Evolutionary conservation across 2,888 invertebrate species (phyloP).

Genomic region (Macropis europaea): DNA sequence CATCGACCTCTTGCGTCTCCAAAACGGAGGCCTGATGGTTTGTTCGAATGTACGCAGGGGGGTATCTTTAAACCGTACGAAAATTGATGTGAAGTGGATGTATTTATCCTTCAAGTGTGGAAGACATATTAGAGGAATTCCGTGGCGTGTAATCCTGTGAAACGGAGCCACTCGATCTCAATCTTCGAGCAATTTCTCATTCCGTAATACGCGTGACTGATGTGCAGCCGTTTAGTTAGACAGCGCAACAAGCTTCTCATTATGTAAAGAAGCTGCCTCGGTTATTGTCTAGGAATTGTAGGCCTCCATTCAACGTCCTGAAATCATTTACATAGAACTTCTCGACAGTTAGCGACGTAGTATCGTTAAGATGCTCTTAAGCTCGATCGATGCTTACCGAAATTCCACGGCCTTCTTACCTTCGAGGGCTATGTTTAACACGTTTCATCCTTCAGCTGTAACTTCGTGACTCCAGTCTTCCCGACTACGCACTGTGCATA

Average conservation of each 20-base stretch:
- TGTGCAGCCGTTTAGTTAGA: slow-evolving; percentile 12
- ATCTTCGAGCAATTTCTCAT: slow-evolving; percentile 45
- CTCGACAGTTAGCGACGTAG: slow-evolving; percentile 12
- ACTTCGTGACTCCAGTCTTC: not conserved
- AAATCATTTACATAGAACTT: slow-evolving; percentile 34
- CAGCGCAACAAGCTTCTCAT: slow-evolving; percentile 44
- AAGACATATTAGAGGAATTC: slow-evolving; percentile 33
- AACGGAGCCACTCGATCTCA: slow-evolving; percentile 38
- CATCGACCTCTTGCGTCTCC: too few relatives aligned
- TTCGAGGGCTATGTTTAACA: not conserved
- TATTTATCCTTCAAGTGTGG: slow-evolving; percentile 26
- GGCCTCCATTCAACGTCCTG: not conserved
- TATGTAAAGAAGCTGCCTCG: slow-evolving; percentile 38
- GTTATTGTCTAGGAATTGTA: slow-evolving; percentile 40
- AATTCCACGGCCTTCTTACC: slow-evolving; percentile 24
- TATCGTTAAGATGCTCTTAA: not conserved
- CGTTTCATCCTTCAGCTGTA: not conserved
- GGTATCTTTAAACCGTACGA: too few relatives aligned
- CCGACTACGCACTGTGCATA: not conserved
- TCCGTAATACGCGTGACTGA: slow-evolving; percentile 25
- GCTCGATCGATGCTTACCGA: slow-evolving; percentile 1
- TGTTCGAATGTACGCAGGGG: too few relatives aligned
- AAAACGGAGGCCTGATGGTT: too few relatives aligned
- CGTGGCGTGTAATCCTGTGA: slow-evolving; percentile 23
- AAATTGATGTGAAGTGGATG: not conserved